phyloP scores from a whole-genome alignment of 1,140 invertebrate species.

The Drosophila insularis region DNA sequence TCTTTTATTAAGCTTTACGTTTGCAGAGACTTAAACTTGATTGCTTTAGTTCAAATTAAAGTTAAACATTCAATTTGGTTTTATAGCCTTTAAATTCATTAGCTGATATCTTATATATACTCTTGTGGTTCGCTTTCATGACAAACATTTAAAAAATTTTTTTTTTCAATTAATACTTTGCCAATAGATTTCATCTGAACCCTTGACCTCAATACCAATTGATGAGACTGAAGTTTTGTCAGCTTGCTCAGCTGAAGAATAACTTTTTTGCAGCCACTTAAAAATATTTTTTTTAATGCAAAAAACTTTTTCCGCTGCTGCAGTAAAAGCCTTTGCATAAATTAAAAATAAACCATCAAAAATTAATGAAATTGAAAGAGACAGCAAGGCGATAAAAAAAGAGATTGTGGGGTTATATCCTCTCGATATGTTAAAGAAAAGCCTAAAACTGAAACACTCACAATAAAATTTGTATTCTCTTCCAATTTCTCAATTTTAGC shows the following conservation, averaged over 20 bases:
- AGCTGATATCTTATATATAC: background rate
- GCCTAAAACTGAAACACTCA: background rate
- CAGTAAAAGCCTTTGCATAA: constrained; percentile 53
- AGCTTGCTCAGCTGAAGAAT: constrained; percentile 6
- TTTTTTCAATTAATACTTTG: constrained; percentile 45
- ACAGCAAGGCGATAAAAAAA: too few relatives aligned
- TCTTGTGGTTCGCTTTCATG: background rate
- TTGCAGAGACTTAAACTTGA: too few relatives aligned
- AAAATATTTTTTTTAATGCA: constrained; percentile 34
- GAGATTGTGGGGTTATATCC: too few relatives aligned
- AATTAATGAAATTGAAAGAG: background rate
- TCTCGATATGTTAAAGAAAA: too few relatives aligned
- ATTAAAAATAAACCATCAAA: constrained; percentile 61
- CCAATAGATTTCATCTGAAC: constrained; percentile 24
- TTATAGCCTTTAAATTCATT: background rate
- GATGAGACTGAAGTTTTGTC: constrained; percentile 12
- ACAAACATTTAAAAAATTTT: constrained; percentile 6
- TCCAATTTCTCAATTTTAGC: constrained; percentile 37
- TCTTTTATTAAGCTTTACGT: too few relatives aligned
- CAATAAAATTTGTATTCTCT: constrained; percentile 10
- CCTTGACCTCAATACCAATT: constrained; percentile 21
- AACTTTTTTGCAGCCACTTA: constrained; percentile 31
- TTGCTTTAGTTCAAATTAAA: too few relatives aligned
- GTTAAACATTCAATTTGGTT: background rate
- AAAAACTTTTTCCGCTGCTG: constrained; percentile 42